Conservation (phyloP, 2,797 vertebrate genomes). For the Protonibea diacanthus region DNA sequence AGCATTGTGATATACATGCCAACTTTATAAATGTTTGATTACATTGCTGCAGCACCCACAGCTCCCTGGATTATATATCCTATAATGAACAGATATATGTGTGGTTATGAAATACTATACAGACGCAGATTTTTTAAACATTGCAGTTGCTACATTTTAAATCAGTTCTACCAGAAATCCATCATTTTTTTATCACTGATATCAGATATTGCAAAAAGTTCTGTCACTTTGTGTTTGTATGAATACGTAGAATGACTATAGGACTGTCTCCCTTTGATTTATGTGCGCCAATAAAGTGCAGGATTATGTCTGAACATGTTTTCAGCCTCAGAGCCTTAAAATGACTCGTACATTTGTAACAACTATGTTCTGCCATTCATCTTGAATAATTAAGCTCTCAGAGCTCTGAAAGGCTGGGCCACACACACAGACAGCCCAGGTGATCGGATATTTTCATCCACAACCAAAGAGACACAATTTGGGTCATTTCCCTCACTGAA, state of each 20-base stretch:
- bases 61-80: conserved; percentile 7
- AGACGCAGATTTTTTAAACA: not conserved
- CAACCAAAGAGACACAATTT: conserved; percentile 35
- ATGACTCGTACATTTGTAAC: not conserved
- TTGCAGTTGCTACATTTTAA: not conserved
- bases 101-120: not conserved
- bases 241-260: not conserved
- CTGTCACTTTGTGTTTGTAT: not conserved
- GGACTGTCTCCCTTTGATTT: conserved; percentile 6
- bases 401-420: conserved; percentile 16
- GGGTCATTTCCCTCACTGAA: conserved; percentile 56
- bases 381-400: conserved; percentile 1
- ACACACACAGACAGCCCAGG: conserved; percentile 39
- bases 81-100: not conserved
- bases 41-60: not conserved
- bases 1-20: conserved; percentile 29
- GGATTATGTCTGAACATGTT: not conserved
- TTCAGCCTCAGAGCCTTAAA: not conserved
- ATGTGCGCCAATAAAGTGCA: not conserved
- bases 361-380: conserved; percentile 3
- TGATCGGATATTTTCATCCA: conserved; percentile 49
- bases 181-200: not conserved
- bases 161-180: not conserved
- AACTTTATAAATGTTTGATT: conserved; percentile 32
- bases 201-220: not conserved